Evolutionary conservation across 2,888 invertebrate genomes (phyloP).

Genomic region (Phortica magna): DNA sequence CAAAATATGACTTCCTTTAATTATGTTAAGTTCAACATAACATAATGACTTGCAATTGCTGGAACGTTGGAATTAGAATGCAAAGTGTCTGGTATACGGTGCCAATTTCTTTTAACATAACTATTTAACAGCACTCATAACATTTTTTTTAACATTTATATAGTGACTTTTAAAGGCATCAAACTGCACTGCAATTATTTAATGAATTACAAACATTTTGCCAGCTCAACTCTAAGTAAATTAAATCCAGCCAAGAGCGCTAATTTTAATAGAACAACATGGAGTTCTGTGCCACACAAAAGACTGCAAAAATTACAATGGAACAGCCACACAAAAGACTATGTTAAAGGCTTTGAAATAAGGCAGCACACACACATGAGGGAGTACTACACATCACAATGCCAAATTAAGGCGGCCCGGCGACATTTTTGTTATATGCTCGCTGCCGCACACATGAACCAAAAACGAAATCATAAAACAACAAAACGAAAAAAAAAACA

Average conservation of each 20-base stretch:
- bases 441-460: slow-evolving; percentile 5
- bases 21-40: too few relatives aligned
- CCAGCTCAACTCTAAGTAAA: not conserved
- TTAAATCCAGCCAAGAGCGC: not conserved
- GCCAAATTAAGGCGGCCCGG: not conserved
- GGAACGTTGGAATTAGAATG: too few relatives aligned
- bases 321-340: not conserved
- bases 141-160: too few relatives aligned
- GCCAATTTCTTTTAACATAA: too few relatives aligned
- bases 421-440: slow-evolving; percentile 12
- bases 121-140: too few relatives aligned
- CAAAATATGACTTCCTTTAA: too few relatives aligned
- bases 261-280: slow-evolving; percentile 26
- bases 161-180: too few relatives aligned
- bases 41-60: too few relatives aligned
- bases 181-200: too few relatives aligned
- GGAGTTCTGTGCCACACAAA: not conserved
- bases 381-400: not conserved
- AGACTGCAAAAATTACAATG: not conserved
- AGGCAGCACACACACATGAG: not conserved
- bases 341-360: slow-evolving; percentile 22
- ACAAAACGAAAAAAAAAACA: not conserved
- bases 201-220: too few relatives aligned
- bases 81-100: too few relatives aligned
- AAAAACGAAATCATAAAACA: not conserved